These are phyloP conservation scores for Turritopsis rubra DNA, from an alignment of 30 jellyfish, hydroid and myxozoan genomes.

Conservation along the genomic window DNA sequence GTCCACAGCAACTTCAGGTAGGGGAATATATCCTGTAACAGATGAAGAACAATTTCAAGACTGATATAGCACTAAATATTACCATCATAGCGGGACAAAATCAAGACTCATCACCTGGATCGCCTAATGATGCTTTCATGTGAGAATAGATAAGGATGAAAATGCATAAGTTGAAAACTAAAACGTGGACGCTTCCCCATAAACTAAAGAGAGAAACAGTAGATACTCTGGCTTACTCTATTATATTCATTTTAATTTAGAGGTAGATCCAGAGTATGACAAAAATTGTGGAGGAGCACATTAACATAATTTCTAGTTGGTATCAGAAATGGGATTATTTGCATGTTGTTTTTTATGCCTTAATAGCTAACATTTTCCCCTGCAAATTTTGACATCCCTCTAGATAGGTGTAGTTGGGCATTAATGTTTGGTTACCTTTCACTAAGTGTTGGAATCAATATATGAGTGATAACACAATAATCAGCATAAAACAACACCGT, in stretches of 20 bases:
- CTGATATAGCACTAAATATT: background rate
- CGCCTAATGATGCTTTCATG: slow-evolving; percentile 70
- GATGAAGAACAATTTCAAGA: background rate
- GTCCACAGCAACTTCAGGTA: slow-evolving; percentile 81
- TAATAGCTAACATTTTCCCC: too few species aligned
- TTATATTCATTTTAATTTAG: too few species aligned
- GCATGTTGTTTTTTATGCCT: too few species aligned
- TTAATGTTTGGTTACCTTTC: slow-evolving; percentile 45
- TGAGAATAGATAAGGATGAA: slow-evolving; percentile 78
- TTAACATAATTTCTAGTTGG: too few species aligned
- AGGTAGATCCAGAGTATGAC: too few species aligned
- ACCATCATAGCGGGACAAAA: background rate
- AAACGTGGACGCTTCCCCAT: slow-evolving; percentile 90
- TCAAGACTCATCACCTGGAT: slow-evolving; percentile 64
- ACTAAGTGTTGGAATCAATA: slow-evolving; percentile 52
- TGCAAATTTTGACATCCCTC: too few species aligned
- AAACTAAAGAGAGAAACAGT: slow-evolving; percentile 35
- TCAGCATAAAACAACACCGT: slow-evolving; percentile 64
- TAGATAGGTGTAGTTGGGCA: background rate
- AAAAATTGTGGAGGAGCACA: too few species aligned
- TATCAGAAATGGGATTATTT: too few species aligned
- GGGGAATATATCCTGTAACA: slow-evolving; percentile 67
- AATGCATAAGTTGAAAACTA: slow-evolving; percentile 50
- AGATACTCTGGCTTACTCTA: background rate
- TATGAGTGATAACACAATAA: slow-evolving; percentile 62